Evolutionary conservation across 2,888 invertebrate genomes (phyloP), one percentile per base, ranked within the genome.

Genomic region (Podabrus alpinus): DNA sequence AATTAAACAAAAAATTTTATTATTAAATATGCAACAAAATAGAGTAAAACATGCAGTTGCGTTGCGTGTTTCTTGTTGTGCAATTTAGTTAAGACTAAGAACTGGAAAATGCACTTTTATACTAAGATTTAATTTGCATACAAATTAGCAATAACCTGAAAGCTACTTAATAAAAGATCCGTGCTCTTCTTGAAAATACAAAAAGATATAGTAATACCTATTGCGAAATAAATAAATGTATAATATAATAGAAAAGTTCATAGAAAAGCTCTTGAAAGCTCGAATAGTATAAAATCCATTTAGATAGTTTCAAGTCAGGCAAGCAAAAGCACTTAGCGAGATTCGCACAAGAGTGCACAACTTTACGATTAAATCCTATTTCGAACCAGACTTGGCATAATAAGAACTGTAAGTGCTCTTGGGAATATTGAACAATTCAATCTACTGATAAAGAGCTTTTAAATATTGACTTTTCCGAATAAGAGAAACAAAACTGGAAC

Each of bases 281-380:
- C 76, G 80, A 81, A 82, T 78, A 79, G 80, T 81, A 82, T 82
- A 82, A 82, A 82, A 82, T 80, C 79, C 79, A 79, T 80, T 78
- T 79, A 78, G 80, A 80, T 81, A 80, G 80, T 81, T 81, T 79
- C 79, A 80, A 83, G 80, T 81, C 81, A 82, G 81, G 82, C 82
- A 80, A 82, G 82, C 81, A 81, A 82, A 82, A 80, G 84, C 84
- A 85, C 84, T 85, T 82, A 83, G 83, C 78, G 80, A 82, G 81
- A 84, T 83, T 83, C 82, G 82, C 84, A 82, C 83, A 82, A 82
- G 83, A 82, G 81, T 81, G 81, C 77, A 78, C 84, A 81, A 82
- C 83, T 85, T 85, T 84, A 85, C 84, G 85, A 85, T 85, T 85
- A 84, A 85, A 84, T 85, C 84, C 84, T 83, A 84, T 83, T 84